Conservation (phyloP, 2,888 invertebrate genomes). For the Agrilus mali region DNA sequence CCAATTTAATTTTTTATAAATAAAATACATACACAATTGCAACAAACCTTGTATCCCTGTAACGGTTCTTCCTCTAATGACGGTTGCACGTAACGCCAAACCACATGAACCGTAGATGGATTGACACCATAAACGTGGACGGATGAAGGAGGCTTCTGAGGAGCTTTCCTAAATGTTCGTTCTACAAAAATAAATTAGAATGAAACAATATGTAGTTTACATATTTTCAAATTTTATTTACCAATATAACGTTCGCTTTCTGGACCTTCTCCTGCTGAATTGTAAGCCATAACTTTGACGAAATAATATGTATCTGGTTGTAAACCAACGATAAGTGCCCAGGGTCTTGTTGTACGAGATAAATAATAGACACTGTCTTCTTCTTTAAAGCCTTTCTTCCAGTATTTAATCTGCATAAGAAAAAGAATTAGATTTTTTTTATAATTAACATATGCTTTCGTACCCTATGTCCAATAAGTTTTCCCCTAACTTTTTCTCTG, state of each 20-base stretch:
- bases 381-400: slow-evolving; percentile 64
- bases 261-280: slow-evolving; percentile 90
- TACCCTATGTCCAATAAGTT: slow-evolving; percentile 81
- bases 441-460: slow-evolving; percentile 9
- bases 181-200: slow-evolving; percentile 35
- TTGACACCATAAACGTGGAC: slow-evolving; percentile 75
- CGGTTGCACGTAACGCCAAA: slow-evolving; percentile 90
- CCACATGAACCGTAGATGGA: slow-evolving; percentile 76
- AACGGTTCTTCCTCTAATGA: slow-evolving; percentile 86
- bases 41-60: slow-evolving; percentile 73
- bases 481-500: slow-evolving; percentile 74
- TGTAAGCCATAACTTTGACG: slow-evolving; percentile 91
- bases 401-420: slow-evolving; percentile 65
- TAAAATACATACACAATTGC: background rate
- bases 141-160: slow-evolving; percentile 88
- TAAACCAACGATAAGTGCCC: slow-evolving; percentile 86
- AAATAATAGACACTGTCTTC: slow-evolving; percentile 73
- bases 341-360: slow-evolving; percentile 68
- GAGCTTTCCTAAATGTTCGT: slow-evolving; percentile 81
- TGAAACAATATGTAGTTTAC: background rate
- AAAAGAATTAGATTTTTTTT: background rate
- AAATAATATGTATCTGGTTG: slow-evolving; percentile 87
- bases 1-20: slow-evolving; percentile 1
- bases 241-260: slow-evolving; percentile 80
- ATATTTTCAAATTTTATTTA: slow-evolving; percentile 20